phyloP scores from a whole-genome alignment of 2,113 vertebrate genomes.

The Gallinago media region DNA sequence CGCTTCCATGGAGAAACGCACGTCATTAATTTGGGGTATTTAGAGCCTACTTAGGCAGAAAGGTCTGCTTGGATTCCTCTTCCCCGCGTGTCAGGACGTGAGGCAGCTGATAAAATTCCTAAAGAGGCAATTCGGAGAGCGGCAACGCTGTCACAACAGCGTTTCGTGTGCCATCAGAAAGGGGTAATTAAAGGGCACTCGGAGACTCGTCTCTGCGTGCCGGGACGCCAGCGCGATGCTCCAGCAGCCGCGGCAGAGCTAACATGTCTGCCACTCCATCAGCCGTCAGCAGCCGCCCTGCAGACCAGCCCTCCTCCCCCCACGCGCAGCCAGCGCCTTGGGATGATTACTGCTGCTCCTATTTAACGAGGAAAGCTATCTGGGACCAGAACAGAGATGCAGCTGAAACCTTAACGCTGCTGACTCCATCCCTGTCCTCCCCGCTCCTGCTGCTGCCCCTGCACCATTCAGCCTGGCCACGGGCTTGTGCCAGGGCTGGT shows the following conservation, averaged over 20 bases:
- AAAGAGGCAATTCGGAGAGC: conserved; percentile 56
- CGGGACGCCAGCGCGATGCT: neutral
- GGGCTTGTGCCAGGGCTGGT: neutral
- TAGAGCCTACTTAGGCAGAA: conserved; percentile 58
- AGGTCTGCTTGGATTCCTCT: conserved; percentile 33
- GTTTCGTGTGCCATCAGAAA: conserved; percentile 21
- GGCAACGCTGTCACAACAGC: conserved; percentile 58
- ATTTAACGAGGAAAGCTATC: neutral
- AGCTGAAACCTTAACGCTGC: rapidly evolving
- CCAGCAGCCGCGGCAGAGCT: neutral
- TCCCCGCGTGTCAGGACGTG: neutral
- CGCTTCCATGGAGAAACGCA: neutral
- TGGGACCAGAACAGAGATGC: neutral
- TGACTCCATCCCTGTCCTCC: neutral
- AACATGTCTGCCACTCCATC: neutral
- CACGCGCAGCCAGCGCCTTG: neutral
- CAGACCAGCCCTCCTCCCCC: neutral
- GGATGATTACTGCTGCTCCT: rapidly evolving
- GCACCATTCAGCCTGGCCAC: neutral
- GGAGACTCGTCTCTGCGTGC: neutral
- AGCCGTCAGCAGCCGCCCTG: neutral
- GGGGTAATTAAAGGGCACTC: conserved; percentile 70
- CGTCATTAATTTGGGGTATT: conserved; percentile 39
- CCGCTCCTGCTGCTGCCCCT: neutral
- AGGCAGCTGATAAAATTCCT: conserved; percentile 64